Base-by-base conservation (phyloP, 2,888 invertebrate genomes). In the Bibio marci region DNA sequence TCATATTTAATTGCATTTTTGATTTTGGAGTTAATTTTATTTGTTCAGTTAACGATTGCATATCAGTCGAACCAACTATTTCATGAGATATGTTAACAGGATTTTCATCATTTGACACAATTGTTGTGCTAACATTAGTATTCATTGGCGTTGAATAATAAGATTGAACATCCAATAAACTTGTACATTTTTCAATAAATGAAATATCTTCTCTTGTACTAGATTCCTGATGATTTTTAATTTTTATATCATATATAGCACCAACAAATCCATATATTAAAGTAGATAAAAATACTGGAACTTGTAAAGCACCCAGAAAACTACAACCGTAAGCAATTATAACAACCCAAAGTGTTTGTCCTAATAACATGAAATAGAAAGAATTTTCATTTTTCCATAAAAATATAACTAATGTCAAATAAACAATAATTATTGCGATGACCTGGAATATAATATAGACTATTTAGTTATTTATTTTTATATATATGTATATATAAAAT, bases 301-400 rank as follows among this genome's bases (percentile, higher is more conserved):
- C 73, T 58, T 83, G 76, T 30, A 82, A 70, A 2, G 76, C 69
- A 2, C 83, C 85, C 2, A 82, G 70, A 28, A 79, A 66, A 48
- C 80, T 78, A 34, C 86, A 78, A 11, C 80, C 50, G 53, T 78
- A 85, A 46, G 83, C 73, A 15, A 81, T 73, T 26, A 83, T 59
- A 4, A 81, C 64, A 12, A 83, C 61, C 90, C 90, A 91, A 17
- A 82, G 58, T 2, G 70, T 59, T 46, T 76, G 74, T 0, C 88
- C 77, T 10, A 73, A 70, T 37, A 75, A 67, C 30, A 77, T 71
- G 52, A 83, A 79, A 39, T 69, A 62, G 6, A 62, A 61, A 14
- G 75, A 73, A 43, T 78, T 75, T 44, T 74, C 66, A 2, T 78
- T 76, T 27, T 69, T 76, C 90, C 90, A 91, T 47, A 79, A 65